Evolutionary conservation across 1,140 invertebrate species (phyloP).

Genomic region (Dendroctonus ponderosae): DNA sequence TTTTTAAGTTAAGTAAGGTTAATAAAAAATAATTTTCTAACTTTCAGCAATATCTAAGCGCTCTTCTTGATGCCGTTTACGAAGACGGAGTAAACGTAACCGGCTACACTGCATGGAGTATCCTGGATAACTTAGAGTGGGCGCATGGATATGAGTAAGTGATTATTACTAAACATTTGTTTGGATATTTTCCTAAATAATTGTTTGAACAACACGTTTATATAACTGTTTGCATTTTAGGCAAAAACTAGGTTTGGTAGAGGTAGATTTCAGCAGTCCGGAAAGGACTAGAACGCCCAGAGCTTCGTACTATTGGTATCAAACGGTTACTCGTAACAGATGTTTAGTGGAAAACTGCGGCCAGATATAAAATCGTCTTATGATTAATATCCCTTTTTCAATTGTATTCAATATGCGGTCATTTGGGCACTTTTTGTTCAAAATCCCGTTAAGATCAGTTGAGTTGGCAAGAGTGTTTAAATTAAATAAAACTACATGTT

Average conservation of each 20-base stretch:
- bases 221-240: neutral
- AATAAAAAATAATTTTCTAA: neutral
- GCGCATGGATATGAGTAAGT: constrained; percentile 4
- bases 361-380: too few relatives aligned
- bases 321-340: constrained; percentile 7
- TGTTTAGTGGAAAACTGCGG: neutral
- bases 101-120: constrained; percentile 15
- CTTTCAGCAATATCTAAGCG: constrained; percentile 15
- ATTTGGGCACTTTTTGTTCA: too few relatives aligned
- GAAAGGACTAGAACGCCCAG: constrained; percentile 58
- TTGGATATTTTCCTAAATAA: too few relatives aligned
- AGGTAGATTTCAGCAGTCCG: constrained; percentile 70
- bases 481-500: too few relatives aligned
- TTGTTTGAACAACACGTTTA: neutral
- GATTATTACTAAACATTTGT: neutral
- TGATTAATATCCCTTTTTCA: too few relatives aligned
- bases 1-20: too few relatives aligned
- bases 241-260: constrained; percentile 53
- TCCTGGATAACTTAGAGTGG: constrained; percentile 24
- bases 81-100: constrained; percentile 14
- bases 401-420: too few relatives aligned
- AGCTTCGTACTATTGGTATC: constrained; percentile 28
- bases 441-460: too few relatives aligned
- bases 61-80: constrained; percentile 4
- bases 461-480: too few relatives aligned